phyloP scores from a whole-genome alignment of 2,113 vertebrate species.

The Chunga burmeisteri region DNA sequence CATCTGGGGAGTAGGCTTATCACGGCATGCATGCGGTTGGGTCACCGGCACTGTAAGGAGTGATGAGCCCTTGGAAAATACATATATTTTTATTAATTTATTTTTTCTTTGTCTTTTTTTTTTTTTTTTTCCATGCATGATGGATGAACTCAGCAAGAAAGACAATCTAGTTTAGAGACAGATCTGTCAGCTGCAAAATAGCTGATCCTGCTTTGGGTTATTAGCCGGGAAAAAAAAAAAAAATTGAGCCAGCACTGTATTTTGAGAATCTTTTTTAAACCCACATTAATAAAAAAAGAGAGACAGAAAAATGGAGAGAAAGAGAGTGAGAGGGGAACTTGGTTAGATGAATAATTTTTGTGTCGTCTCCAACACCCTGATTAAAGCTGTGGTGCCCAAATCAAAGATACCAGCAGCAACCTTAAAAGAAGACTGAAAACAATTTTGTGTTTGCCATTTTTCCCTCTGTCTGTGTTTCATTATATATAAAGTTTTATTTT shows the following conservation, averaged over 20 bases:
- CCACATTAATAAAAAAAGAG: constrained; percentile 63
- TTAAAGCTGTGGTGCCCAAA: constrained; percentile 72
- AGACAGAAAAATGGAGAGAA: neutral
- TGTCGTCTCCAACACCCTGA: constrained; percentile 65
- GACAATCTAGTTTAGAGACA: constrained; percentile 53
- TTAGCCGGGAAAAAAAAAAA: constrained; percentile 71
- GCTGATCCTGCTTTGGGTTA: constrained; percentile 62
- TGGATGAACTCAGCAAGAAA: constrained; percentile 57
- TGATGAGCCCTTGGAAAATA: neutral
- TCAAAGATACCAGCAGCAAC: constrained; percentile 73
- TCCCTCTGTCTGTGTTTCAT: constrained; percentile 65
- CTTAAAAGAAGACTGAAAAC: constrained; percentile 70
- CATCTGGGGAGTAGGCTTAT: neutral
- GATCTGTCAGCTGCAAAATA: constrained; percentile 66
- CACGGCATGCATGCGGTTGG: neutral
- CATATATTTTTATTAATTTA: neutral
- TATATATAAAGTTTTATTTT: constrained; percentile 60
- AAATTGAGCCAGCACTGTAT: constrained; percentile 47
- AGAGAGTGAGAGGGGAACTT: neutral
- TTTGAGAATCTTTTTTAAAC: constrained; percentile 56
- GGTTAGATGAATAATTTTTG: constrained; percentile 63
- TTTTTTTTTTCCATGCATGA: constrained; percentile 16
- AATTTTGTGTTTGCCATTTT: constrained; percentile 68
- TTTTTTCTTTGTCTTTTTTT: neutral
- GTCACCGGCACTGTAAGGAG: neutral